Percentiles rank a stretch among this genome's conserved stretches.
Evolutionary conservation across 2,113 vertebrate species (phyloP).

Genomic region (Marmota flaviventris): DNA sequence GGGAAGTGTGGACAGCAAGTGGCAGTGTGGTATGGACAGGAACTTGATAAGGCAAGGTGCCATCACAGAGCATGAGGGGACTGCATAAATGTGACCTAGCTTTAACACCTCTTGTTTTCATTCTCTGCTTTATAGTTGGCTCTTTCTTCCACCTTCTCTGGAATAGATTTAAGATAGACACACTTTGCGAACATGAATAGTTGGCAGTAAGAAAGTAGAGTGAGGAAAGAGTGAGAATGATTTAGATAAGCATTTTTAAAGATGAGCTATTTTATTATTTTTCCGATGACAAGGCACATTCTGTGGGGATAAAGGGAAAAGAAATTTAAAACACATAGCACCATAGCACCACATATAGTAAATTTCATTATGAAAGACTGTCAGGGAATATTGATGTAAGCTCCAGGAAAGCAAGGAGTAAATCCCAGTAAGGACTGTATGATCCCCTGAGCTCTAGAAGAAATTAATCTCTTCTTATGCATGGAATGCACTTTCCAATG

Average conservation of each 20-base stretch:
- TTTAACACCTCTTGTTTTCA: neutral
- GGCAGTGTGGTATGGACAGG: neutral
- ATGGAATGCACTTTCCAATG: neutral
- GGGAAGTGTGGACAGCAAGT: neutral
- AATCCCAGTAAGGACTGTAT: neutral
- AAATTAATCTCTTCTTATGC: conserved; percentile 39
- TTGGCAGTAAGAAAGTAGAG: neutral
- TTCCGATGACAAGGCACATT: neutral
- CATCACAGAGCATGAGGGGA: neutral
- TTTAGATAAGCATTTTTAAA: neutral
- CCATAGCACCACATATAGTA: neutral
- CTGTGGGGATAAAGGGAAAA: neutral
- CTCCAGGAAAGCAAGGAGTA: neutral
- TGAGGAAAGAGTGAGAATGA: neutral
- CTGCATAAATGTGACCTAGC: neutral
- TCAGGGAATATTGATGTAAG: neutral
- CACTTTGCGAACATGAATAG: neutral
- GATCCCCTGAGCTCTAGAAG: neutral
- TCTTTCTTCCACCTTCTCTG: neutral
- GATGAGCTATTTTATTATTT: neutral
- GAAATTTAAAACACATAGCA: neutral
- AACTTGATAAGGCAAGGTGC: neutral
- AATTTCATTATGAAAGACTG: neutral
- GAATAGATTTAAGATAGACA: neutral
- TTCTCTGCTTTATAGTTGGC: neutral